Percentiles rank a stretch among this genome's conserved stretches.
These are phyloP conservation scores for Heterotis niloticus DNA, from an alignment of 2,113 vertebrate genomes.

Conservation along the genomic window DNA sequence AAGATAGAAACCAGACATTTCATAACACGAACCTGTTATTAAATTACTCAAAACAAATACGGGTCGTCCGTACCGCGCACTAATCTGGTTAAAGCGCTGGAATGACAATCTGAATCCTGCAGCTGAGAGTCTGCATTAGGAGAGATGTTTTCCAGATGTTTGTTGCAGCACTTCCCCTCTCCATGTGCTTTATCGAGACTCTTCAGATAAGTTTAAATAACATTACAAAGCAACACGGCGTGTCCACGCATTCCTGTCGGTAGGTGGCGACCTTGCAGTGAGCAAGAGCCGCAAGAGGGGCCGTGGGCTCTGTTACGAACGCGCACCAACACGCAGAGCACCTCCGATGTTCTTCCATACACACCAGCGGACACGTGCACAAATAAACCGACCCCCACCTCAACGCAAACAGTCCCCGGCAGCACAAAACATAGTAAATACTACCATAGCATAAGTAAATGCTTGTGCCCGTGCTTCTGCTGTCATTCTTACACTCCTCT, in stretches of 20 bases:
- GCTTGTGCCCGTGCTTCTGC: background rate
- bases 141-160: conserved; percentile 22
- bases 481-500: background rate
- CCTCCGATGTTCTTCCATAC: too few species aligned
- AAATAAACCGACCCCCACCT: background rate
- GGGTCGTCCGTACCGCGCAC: background rate
- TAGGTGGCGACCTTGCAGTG: conserved; percentile 28
- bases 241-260: conserved; percentile 12
- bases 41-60: background rate
- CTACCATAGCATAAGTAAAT: background rate
- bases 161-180: background rate
- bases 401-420: background rate
- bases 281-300: conserved; percentile 1
- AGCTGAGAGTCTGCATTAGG: background rate
- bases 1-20: background rate
- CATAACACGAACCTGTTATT: background rate
- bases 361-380: too few species aligned
- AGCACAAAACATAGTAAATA: background rate
- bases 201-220: background rate
- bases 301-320: background rate
- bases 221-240: background rate
- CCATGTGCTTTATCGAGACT: background rate
- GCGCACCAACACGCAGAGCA: background rate
- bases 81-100: background rate
- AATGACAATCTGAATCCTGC: background rate